Percentiles rank a stretch among this genome's conserved stretches.
These are phyloP conservation scores for Xiphias gladius DNA, from an alignment of 2,113 vertebrate species.

Conservation along the genomic window DNA sequence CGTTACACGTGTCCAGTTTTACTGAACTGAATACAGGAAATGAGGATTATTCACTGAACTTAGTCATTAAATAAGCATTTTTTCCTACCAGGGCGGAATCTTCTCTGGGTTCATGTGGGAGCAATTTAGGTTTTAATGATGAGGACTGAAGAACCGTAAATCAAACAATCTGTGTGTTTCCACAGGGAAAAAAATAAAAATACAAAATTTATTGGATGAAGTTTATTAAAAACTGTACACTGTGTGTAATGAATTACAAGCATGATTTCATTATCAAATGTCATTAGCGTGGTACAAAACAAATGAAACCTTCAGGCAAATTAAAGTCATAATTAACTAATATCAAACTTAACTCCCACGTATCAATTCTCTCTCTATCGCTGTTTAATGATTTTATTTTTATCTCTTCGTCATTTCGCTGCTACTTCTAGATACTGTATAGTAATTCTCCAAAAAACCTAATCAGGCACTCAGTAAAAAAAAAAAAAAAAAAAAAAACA, in stretches of 20 bases:
- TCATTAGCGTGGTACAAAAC: not conserved
- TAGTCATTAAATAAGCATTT: too few species aligned
- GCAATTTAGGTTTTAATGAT: too few species aligned
- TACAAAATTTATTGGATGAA: not conserved
- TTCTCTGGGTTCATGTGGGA: too few species aligned
- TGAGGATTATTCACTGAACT: not conserved
- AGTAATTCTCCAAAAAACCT: not conserved
- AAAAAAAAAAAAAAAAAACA: not conserved
- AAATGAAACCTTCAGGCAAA: not conserved
- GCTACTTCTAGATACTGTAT: too few species aligned
- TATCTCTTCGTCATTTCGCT: not conserved
- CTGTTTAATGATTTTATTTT: not conserved
- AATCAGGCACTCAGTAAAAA: constrained; percentile 26
- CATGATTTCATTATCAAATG: not conserved
- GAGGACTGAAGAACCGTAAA: too few species aligned
- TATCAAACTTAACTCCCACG: not conserved
- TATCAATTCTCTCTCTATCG: not conserved
- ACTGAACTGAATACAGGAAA: too few species aligned
- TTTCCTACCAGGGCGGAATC: too few species aligned
- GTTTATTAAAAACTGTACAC: constrained; percentile 44
- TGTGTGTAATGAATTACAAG: not conserved
- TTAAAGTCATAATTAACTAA: not conserved
- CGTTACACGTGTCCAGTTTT: too few species aligned
- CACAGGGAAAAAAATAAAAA: not conserved
- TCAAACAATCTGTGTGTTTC: too few species aligned